phyloP scores from a whole-genome alignment of 1,140 invertebrate genomes.

The Macrobrachium nipponense region DNA sequence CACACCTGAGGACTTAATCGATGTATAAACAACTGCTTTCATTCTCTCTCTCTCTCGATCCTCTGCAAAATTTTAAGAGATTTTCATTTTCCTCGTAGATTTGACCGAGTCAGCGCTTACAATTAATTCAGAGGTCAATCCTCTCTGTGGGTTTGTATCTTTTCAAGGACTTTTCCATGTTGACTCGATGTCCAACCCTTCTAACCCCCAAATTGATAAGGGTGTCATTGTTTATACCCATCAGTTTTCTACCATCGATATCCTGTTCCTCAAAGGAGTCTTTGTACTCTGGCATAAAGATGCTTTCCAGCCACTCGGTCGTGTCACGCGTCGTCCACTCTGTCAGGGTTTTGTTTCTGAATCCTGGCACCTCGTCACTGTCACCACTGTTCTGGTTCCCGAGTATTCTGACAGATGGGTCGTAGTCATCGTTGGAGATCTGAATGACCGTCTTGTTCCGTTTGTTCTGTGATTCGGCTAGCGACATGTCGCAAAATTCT shows the following conservation, averaged over 20 bases:
- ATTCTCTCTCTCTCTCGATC: too few species aligned
- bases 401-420: constrained; percentile 49
- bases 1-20: constrained; percentile 51
- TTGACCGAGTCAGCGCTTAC: too few species aligned
- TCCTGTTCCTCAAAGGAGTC: constrained; percentile 69
- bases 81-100: too few species aligned
- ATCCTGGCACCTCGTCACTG: constrained; percentile 56
- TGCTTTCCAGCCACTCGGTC: constrained; percentile 71
- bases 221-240: constrained; percentile 71
- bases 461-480: constrained; percentile 63
- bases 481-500: constrained; percentile 75
- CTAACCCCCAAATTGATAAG: constrained; percentile 72
- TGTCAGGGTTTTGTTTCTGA: constrained; percentile 68
- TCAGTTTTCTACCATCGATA: constrained; percentile 71
- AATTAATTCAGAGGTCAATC: constrained; percentile 58
- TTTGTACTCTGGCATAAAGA: constrained; percentile 72
- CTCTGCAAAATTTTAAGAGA: too few species aligned
- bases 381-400: constrained; percentile 38
- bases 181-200: constrained; percentile 72
- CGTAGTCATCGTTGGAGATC: constrained; percentile 47
- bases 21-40: constrained; percentile 38
- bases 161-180: constrained; percentile 71
- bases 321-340: constrained; percentile 72
- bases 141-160: constrained; percentile 62
- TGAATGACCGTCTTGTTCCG: constrained; percentile 57